Evolutionary conservation across 2,888 invertebrate species (phyloP), one percentile per base, ranked within the genome.

Genomic region (Hoplodrina ambigua): DNA sequence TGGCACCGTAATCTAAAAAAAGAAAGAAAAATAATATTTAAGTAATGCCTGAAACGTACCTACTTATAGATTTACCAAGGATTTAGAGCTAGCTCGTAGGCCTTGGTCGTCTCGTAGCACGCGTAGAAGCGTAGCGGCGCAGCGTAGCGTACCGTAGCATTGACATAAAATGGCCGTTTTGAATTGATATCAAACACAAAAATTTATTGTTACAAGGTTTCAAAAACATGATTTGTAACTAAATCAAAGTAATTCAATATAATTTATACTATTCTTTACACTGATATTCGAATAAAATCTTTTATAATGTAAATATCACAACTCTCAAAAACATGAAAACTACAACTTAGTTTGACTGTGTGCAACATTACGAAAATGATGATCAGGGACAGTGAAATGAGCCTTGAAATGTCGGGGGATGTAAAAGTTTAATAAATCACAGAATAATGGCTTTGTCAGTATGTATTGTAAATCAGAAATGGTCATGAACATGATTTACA

Each of bases 401-500:
- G 64, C 55, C 61, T 19, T 77, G 59, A 76, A 70, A 70, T 56
- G 25, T 81, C 61, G 11, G 2, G 30, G 44, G 55, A 46, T 37
- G 19, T 50, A 41, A 74, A 68, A 41, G 57, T 65, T 55, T 44
- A 55, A 74, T 76, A 76, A 80, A 76, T 79, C 61, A 65, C 53
- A 37, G 44, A 61, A 58, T 79, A 64, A 73, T 73, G 44, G 54
- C 25, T 58, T 41, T 62, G 73, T 63, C 72, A 33, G 50, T 55
- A n/a, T 50, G 50, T 59, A 50, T 70, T 72, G 71, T 77, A 52
- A 60, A 77, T 72, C 66, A 53, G 20, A 53, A 65, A 52, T 57
- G n/a, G 19, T 1, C 17, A 33, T 17, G 15, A 17, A 37, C 25
- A 46, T 59, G 25, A 50, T 55, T 65, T 77, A 50, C 44, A 69